phyloP scores from a whole-genome alignment of 2,888 invertebrate species.

The Polymixis lichenea region DNA sequence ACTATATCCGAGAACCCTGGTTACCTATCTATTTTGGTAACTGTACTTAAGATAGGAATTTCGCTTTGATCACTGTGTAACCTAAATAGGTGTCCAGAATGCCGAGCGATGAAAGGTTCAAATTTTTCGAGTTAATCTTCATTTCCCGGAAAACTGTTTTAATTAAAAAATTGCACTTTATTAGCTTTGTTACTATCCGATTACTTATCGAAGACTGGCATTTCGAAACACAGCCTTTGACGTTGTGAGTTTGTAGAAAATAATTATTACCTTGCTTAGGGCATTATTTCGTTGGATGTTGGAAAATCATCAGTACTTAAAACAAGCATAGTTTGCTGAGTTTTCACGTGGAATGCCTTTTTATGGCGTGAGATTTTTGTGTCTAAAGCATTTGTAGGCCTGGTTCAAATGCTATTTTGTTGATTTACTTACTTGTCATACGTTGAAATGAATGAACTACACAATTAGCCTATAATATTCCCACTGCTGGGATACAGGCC shows the following conservation, averaged over 20 bases:
- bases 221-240: not conserved
- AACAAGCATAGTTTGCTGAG: not conserved
- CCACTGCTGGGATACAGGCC: too few relatives aligned
- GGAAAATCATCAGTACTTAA: not conserved
- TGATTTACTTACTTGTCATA: not conserved
- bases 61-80: slow-evolving; percentile 16
- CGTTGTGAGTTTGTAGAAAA: not conserved
- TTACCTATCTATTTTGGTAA: too few relatives aligned
- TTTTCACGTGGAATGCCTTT: not conserved
- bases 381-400: not conserved
- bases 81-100: not conserved
- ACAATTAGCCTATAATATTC: too few relatives aligned
- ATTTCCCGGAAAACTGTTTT: not conserved
- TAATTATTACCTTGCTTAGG: not conserved
- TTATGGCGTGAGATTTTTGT: not conserved
- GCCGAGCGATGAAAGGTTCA: not conserved
- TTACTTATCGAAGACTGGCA: not conserved
- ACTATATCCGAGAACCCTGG: too few relatives aligned
- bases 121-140: not conserved
- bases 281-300: not conserved
- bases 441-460: too few relatives aligned
- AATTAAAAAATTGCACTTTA: not conserved
- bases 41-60: not conserved
- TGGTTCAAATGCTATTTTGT: not conserved
- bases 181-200: not conserved